phyloP scores from a whole-genome alignment of 1,140 invertebrate genomes.

The Drosophila murphyi region DNA sequence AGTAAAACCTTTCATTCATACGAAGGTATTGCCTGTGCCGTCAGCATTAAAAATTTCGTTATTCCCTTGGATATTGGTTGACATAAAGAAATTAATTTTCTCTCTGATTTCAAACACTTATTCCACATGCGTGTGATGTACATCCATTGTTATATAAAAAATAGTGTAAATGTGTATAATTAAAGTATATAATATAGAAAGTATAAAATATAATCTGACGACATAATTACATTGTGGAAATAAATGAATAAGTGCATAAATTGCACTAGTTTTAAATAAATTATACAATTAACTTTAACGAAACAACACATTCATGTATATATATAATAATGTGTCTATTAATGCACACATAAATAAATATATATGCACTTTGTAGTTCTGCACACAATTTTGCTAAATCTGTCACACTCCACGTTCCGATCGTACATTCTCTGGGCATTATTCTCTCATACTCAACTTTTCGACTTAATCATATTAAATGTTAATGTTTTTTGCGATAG shows the following conservation, averaged over 20 bases:
- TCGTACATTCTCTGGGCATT: slow-evolving; percentile 37
- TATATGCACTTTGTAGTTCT: slow-evolving; percentile 65
- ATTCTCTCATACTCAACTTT: slow-evolving; percentile 56
- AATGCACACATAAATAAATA: slow-evolving; percentile 19
- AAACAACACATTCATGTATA: slow-evolving; percentile 37
- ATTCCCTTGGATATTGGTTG: slow-evolving; percentile 13
- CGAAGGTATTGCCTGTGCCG: slow-evolving; percentile 22
- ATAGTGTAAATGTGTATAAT: slow-evolving; percentile 32
- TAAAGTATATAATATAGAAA: slow-evolving; percentile 38
- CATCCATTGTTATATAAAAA: slow-evolving; percentile 49
- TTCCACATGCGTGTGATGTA: slow-evolving; percentile 35
- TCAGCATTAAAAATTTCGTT: slow-evolving; percentile 48
- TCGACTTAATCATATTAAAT: slow-evolving; percentile 71
- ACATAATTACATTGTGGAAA: slow-evolving; percentile 70
- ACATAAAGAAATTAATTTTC: slow-evolving; percentile 25
- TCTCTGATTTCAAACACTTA: slow-evolving; percentile 29
- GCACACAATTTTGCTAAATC: slow-evolving; percentile 80
- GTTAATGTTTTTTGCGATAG: slow-evolving; percentile 63
- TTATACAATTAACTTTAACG: slow-evolving; percentile 75
- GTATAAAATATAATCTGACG: slow-evolving; percentile 49
- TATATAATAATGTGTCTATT: slow-evolving; percentile 13
- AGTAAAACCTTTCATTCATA: slow-evolving; percentile 40
- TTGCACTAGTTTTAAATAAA: slow-evolving; percentile 72
- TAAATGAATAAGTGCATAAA: slow-evolving; percentile 51
- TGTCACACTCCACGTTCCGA: slow-evolving; percentile 48